A percentile compares a stretch with the other conserved stretches of the same genome.
Conservation (phyloP, 2,113 vertebrate genomes). For the Melanerpes aurifrons region DNA sequence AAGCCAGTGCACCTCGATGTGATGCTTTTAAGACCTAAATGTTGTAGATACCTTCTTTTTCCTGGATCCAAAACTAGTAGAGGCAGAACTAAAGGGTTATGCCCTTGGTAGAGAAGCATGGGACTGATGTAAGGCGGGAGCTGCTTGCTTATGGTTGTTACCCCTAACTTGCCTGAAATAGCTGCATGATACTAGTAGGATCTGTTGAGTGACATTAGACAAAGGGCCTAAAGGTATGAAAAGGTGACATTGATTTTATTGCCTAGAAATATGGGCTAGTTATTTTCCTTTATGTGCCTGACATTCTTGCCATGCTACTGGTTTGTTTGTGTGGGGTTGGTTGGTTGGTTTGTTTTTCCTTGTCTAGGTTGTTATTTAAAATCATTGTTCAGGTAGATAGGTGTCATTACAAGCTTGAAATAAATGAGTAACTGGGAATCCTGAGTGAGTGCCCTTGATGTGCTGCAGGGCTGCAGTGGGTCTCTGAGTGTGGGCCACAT, state of each 20-base stretch:
- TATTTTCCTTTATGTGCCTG: background rate
- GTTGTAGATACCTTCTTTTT: background rate
- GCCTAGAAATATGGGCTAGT: background rate
- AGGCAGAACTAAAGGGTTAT: background rate
- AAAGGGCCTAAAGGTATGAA: background rate
- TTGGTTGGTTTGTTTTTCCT: background rate
- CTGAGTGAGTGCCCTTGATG: background rate
- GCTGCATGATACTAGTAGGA: background rate
- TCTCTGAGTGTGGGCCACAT: background rate
- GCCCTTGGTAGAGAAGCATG: background rate
- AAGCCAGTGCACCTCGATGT: background rate
- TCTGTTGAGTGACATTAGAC: background rate
- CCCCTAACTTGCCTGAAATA: background rate
- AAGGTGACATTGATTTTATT: slow-evolving; percentile 1
- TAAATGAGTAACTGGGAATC: background rate
- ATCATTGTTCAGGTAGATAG: background rate
- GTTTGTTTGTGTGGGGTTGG: background rate
- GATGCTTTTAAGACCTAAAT: background rate
- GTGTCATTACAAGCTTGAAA: background rate
- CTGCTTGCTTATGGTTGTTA: background rate
- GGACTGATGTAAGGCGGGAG: background rate
- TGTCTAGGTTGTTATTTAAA: background rate
- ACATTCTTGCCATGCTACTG: background rate
- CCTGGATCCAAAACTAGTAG: background rate
- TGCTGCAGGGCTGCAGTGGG: background rate